phyloP scores from a whole-genome alignment of 2,113 vertebrate genomes.

The Trinectes maculatus region DNA sequence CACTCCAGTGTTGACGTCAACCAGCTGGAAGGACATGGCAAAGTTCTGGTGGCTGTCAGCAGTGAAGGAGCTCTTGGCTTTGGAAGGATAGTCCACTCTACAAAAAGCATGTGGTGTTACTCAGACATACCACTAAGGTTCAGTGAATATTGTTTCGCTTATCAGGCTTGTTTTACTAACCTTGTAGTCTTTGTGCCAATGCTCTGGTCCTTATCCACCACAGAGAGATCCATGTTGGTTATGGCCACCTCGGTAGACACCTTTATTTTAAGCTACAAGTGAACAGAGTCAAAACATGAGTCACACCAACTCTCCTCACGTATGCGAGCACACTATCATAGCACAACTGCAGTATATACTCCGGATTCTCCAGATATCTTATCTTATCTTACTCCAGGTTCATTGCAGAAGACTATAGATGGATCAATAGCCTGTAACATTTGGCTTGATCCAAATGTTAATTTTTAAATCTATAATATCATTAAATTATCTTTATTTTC shows the following conservation, averaged over 20 bases:
- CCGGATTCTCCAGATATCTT: too few species aligned
- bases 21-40: constrained; percentile 94
- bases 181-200: constrained; percentile 95
- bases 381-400: too few species aligned
- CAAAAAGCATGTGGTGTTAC: background rate
- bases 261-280: constrained; percentile 92
- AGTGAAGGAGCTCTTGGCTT: constrained; percentile 90
- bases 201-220: constrained; percentile 98
- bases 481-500: too few species aligned
- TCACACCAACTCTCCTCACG: rapidly evolving
- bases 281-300: background rate
- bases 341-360: too few species aligned
- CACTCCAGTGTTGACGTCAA: constrained; percentile 92
- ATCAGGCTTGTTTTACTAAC: constrained; percentile 68
- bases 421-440: too few species aligned
- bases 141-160: background rate
- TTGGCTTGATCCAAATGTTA: too few species aligned
- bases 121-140: too few species aligned
- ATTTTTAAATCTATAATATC: too few species aligned
- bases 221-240: constrained; percentile 94
- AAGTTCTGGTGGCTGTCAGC: constrained; percentile 99
- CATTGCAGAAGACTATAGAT: too few species aligned
- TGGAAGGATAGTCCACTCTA: constrained; percentile 93
- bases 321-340: background rate
- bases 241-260: constrained; percentile 97